Evolutionary conservation across 2,888 invertebrate genomes (phyloP), one percentile per base, ranked within the genome.

Genomic region (Hoplodrina ambigua): DNA sequence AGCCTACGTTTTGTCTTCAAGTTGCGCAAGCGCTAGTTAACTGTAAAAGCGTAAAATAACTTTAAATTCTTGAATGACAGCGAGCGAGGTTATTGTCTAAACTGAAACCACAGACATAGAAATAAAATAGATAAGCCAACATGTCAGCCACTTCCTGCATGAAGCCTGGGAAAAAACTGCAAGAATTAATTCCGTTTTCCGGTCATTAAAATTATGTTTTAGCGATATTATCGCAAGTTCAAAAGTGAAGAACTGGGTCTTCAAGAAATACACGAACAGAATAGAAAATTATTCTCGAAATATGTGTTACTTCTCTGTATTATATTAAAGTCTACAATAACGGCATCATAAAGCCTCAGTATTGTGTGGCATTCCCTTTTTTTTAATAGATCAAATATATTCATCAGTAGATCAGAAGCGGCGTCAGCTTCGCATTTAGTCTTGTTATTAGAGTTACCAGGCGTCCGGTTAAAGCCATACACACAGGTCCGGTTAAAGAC

Each of bases 61-160:
- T 49, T 33, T 25, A 64, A n/a, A 49, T 73, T 46, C 37, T 30
- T 25, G 25, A 46, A 33, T 63, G 20, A 53, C 46, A 41, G 11
- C 11, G 19, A 54, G 11, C 25, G 44, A 59, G 58, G 33, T 70
- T 72, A 69, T 54, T 50, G 44, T 55, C 17, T 44, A 69, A 59
- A 76, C 49, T 11, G 25, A 69, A 59, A 76, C 77, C 55, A 76
- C 44, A 73, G 70, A 60, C 19, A 15, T 76, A 50, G 15, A 50
- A 72, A 70, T 30, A 58, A 49, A 69, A 59, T 46, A 76, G 78
- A 73, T 60, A 71, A 56, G 46, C 44, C 52, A 41, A 54, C 11
- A 33, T 50, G 33, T 25, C 20, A 17, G 44, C 17, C 71, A 56
- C 52, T 77, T 73, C 73, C 78, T 52, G 55, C 2, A 10, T 33